phyloP scores from a whole-genome alignment of 1,140 invertebrate genomes.

The Habropoda laboriosa region DNA sequence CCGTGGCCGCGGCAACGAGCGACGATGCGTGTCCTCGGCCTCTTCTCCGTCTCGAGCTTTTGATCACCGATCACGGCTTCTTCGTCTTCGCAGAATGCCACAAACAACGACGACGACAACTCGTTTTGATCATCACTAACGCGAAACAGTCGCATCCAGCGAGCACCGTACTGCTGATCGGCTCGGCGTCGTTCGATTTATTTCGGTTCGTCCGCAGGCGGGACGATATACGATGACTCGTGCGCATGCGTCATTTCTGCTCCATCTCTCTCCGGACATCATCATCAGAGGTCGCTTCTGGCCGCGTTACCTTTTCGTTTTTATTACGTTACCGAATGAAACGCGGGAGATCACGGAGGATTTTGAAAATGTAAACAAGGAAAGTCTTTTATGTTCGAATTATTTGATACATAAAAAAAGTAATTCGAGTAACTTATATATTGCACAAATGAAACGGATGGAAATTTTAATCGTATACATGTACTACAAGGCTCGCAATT shows the following conservation, averaged over 20 bases:
- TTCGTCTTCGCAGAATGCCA: conserved; percentile 74
- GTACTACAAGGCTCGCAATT: not conserved
- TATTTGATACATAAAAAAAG: not conserved
- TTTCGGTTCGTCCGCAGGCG: conserved; percentile 76
- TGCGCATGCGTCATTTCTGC: conserved; percentile 70
- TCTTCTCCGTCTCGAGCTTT: conserved; percentile 61
- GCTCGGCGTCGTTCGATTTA: conserved; percentile 78
- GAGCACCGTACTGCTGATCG: conserved; percentile 77
- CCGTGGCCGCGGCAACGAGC: conserved; percentile 74
- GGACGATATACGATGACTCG: conserved; percentile 63
- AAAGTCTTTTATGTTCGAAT: not conserved
- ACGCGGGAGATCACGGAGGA: conserved; percentile 21
- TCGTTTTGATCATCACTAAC: conserved; percentile 79
- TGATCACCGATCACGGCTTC: conserved; percentile 73
- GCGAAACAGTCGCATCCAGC: conserved; percentile 71
- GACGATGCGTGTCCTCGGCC: conserved; percentile 68
- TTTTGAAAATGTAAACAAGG: not conserved
- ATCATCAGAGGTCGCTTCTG: conserved; percentile 56
- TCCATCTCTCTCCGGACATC: conserved; percentile 71
- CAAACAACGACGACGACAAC: conserved; percentile 70
- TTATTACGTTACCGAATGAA: not conserved
- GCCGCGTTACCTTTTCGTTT: not conserved
- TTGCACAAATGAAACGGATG: not conserved
- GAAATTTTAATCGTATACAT: not conserved
- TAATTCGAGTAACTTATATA: not conserved